Evolutionary conservation across 2,888 invertebrate species (phyloP).

Genomic region (Margaritifera margaritifera): DNA sequence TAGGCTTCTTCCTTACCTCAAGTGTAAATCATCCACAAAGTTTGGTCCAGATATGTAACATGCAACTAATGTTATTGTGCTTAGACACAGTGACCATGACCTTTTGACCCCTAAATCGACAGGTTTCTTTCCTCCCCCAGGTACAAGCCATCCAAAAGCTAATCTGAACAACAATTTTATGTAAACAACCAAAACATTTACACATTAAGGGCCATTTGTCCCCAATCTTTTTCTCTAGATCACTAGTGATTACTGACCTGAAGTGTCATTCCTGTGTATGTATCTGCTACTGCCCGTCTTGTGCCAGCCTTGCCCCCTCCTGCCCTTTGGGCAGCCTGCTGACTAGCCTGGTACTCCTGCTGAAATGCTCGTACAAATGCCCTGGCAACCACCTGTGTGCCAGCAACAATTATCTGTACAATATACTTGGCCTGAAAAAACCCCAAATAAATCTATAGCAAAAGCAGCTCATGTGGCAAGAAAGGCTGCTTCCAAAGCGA

Average conservation of each 20-base stretch:
- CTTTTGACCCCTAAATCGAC: neutral
- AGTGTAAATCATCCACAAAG: too few species aligned
- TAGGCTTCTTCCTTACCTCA: too few species aligned
- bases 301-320: conserved; percentile 54
- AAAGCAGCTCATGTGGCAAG: neutral
- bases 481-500: too few species aligned
- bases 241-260: conserved; percentile 59
- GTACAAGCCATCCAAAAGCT: too few species aligned
- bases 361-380: conserved; percentile 92
- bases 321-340: conserved; percentile 66
- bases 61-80: neutral
- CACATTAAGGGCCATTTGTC: neutral
- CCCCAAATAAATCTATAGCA: neutral
- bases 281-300: conserved; percentile 59
- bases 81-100: neutral
- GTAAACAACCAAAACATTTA: neutral
- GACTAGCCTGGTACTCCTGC: conserved; percentile 75
- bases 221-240: neutral
- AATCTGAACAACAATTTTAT: too few species aligned
- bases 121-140: too few species aligned
- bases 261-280: conserved; percentile 80
- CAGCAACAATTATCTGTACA: conserved; percentile 91
- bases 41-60: too few species aligned
- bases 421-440: conserved; percentile 86
- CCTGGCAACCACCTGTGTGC: conserved; percentile 89